Evolutionary conservation across 2,797 vertebrate genomes (phyloP).

Genomic region (Gastrophryne carolinensis): DNA sequence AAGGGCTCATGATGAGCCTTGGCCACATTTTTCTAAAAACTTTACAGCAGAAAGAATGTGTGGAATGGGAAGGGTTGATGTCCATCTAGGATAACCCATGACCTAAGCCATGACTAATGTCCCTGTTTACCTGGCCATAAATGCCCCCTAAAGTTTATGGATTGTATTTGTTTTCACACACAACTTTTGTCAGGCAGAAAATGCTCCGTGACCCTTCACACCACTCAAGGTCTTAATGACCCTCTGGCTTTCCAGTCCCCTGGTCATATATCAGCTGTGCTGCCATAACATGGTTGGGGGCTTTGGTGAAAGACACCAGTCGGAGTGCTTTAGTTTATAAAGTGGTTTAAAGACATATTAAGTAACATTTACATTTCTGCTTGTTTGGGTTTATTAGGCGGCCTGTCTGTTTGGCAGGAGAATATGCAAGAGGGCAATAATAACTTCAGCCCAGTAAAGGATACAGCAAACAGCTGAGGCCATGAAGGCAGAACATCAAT

Average conservation of each 20-base stretch:
- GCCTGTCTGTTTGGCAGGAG: neutral
- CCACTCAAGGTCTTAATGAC: neutral
- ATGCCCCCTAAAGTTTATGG: constrained; percentile 28
- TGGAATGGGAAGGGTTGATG: constrained; percentile 11
- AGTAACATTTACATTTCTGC: neutral
- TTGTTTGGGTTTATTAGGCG: neutral
- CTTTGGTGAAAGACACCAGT: neutral
- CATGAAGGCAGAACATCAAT: neutral
- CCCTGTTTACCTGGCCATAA: constrained; percentile 21
- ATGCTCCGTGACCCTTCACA: constrained; percentile 25
- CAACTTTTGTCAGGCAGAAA: constrained; percentile 19
- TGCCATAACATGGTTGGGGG: constrained; percentile 1
- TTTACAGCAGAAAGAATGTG: constrained; percentile 5
- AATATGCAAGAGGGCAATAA: neutral
- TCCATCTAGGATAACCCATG: constrained; percentile 27
- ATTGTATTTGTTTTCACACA: constrained; percentile 41
- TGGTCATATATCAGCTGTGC: neutral
- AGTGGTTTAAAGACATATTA: neutral
- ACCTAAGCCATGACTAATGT: constrained; percentile 9
- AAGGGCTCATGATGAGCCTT: neutral
- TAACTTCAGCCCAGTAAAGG: neutral
- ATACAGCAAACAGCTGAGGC: neutral
- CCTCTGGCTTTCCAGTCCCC: neutral
- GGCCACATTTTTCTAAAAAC: neutral
- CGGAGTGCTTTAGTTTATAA: neutral